Evolutionary conservation across 2,888 invertebrate genomes (phyloP), one percentile per base, ranked within the genome.

Genomic region (Heteromurus nitidus): DNA sequence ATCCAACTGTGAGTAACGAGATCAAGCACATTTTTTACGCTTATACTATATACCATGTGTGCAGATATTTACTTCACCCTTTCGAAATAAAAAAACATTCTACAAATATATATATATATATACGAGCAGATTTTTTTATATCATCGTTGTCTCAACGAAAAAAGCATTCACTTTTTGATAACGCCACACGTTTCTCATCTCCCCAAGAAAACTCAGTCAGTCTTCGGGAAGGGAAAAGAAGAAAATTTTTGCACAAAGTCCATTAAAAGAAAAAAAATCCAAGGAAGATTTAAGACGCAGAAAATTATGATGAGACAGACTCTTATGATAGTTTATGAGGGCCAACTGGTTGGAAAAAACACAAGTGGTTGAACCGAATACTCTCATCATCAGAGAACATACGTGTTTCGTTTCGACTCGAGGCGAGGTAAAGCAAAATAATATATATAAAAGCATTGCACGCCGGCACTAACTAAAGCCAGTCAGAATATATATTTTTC

Each of bases 261-360:
- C 72, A 72, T 72, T 72, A 72, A 36, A 60, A 64, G 64, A 42
- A 24, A 20, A 64, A 64, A 42, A 20, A 2, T 16, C 24, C 22
- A 20, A 36, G 36, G 62, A 22, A 22, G 55, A 64, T 36, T 36
- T 42, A 42, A 64, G 64, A 64, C 20, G 22, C 7, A 24, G 44
- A 64, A 64, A 62, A 62, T 64, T 42, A 64, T 36, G 64, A 64
- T 20, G 44, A 30, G 64, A 24, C 60, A 50, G 18, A 16, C 60
- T 2, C 30, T 60, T 24, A 3, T 3, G 60, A 60, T 62, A 11
- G 31, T 64, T 73, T 73, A 73, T 50, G 73, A 64, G 62, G 44
- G 60, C 58, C 72, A 72, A 72, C 72, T 60, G 60, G 47, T 64
- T 73, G 47, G 64, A 16, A 44, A 68, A 70, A 73, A 31, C 20